Conservation (phyloP, 2,113 vertebrate genomes). For the Alaudala cheleensis region DNA sequence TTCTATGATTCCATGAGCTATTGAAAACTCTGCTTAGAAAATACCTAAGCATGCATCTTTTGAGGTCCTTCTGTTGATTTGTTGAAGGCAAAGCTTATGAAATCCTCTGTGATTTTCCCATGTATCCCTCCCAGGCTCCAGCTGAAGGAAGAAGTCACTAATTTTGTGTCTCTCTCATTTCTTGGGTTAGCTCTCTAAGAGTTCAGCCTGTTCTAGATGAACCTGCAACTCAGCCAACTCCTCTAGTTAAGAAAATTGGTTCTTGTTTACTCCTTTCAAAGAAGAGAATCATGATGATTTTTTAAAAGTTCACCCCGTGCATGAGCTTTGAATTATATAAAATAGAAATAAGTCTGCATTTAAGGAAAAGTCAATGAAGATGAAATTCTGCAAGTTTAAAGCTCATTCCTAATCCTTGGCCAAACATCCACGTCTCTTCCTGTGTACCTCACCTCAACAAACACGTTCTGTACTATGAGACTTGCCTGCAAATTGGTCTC, state of each 20-base stretch:
- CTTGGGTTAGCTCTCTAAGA: constrained; percentile 27
- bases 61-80: constrained; percentile 1
- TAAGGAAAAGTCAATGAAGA: neutral
- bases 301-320: constrained; percentile 60
- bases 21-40: neutral
- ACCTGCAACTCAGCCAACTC: constrained; percentile 36
- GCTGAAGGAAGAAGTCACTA: neutral
- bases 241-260: constrained; percentile 64
- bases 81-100: constrained; percentile 35
- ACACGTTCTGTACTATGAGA: neutral
- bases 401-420: constrained; percentile 22
- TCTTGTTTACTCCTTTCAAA: constrained; percentile 64
- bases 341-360: constrained; percentile 54
- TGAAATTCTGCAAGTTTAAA: constrained; percentile 41
- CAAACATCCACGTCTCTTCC: neutral
- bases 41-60: neutral
- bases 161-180: neutral
- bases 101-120: neutral
- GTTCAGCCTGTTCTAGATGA: neutral
- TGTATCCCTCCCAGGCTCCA: neutral
- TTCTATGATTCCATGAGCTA: neutral
- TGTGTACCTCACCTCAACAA: constrained; percentile 14
- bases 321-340: constrained; percentile 65
- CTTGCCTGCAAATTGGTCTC: constrained; percentile 38
- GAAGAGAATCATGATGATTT: constrained; percentile 58